Evolutionary conservation across 2,113 vertebrate genomes (phyloP).

Genomic region (Oenanthe oenanthe): DNA sequence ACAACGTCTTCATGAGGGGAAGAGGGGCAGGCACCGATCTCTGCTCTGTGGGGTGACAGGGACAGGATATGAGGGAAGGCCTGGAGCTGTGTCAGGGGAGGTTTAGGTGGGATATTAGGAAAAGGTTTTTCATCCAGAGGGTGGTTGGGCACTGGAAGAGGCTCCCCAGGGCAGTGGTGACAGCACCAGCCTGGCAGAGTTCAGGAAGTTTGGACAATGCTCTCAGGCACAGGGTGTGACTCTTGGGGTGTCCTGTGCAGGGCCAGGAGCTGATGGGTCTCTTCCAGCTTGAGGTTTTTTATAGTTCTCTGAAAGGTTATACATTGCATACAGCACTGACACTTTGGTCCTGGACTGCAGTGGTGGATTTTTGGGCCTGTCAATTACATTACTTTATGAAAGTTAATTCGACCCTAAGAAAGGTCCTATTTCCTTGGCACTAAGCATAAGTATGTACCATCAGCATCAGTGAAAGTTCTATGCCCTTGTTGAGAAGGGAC

Average conservation of each 20-base stretch:
- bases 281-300: background rate
- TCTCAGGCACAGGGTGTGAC: background rate
- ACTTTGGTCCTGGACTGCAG: background rate
- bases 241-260: background rate
- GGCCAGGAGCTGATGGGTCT: background rate
- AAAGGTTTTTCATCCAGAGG: background rate
- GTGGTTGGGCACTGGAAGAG: accelerated
- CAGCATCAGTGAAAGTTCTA: background rate
- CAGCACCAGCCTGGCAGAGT: background rate
- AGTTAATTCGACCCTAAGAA: background rate
- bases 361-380: background rate
- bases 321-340: background rate
- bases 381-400: background rate
- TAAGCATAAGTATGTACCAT: background rate
- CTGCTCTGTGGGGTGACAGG: background rate
- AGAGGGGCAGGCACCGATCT: background rate
- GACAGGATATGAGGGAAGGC: background rate
- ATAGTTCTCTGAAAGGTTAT: background rate
- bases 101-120: background rate
- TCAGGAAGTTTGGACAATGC: background rate
- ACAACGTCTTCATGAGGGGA: accelerated
- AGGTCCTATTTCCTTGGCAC: background rate
- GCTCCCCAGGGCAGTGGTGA: background rate
- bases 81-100: background rate
- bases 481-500: background rate